phyloP scores from a whole-genome alignment of 2,797 vertebrate genomes.

The Pelodytes ibericus region DNA sequence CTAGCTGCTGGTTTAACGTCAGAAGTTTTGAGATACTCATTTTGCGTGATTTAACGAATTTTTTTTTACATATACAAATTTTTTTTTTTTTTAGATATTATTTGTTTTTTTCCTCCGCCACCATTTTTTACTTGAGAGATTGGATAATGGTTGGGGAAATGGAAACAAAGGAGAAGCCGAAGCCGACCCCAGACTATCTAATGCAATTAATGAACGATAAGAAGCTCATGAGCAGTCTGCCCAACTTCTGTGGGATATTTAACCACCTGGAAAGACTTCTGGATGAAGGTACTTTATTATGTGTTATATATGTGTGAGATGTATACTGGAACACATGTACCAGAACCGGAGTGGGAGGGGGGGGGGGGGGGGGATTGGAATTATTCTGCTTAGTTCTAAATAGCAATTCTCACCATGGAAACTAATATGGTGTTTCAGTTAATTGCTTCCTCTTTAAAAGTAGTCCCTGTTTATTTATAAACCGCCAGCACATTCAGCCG shows the following conservation, averaged over 20 bases:
- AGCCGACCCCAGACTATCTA: slow-evolving; percentile 96
- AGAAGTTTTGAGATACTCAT: background rate
- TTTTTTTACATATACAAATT: background rate
- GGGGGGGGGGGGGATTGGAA: too few species aligned
- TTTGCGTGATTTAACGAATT: background rate
- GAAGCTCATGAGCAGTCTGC: slow-evolving; percentile 97
- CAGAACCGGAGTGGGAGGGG: background rate
- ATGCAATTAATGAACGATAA: slow-evolving; percentile 99
- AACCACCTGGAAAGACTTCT: slow-evolving; percentile 93
- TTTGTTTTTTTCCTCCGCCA: background rate
- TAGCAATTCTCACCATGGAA: too few species aligned
- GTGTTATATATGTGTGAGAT: background rate
- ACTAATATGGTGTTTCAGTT: too few species aligned
- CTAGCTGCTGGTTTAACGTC: background rate
- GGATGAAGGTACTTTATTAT: slow-evolving; percentile 84
- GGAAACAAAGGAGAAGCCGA: slow-evolving; percentile 96
- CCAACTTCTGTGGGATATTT: slow-evolving; percentile 97
- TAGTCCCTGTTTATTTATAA: too few species aligned
- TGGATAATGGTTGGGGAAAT: slow-evolving; percentile 87
- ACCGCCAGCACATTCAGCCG: background rate
- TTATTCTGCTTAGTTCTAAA: too few species aligned
- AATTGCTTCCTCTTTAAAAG: too few species aligned
- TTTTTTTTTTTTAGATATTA: background rate
- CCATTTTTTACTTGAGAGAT: slow-evolving; percentile 15
- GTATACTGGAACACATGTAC: background rate